Percentiles rank a stretch among this genome's conserved stretches.
Conservation (phyloP, 2,888 invertebrate species). For the Pterostichus niger region DNA sequence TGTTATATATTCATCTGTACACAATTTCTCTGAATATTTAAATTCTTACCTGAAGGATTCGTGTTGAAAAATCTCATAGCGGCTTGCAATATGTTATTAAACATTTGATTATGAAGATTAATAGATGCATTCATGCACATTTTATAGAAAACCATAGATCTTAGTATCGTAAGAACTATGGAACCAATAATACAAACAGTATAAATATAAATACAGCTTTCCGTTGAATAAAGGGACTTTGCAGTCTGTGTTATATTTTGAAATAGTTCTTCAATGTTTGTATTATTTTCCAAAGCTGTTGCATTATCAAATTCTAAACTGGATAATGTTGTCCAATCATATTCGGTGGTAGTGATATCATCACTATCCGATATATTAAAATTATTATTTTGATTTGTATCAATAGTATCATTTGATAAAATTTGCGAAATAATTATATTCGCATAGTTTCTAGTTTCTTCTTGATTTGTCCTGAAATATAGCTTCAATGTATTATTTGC, state of each 20-base stretch:
- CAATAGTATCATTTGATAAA: conserved; percentile 23
- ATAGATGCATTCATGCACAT: conserved; percentile 88
- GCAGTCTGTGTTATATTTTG: conserved; percentile 36
- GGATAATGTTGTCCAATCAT: background rate
- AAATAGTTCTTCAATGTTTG: conserved; percentile 19
- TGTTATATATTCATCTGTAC: no score
- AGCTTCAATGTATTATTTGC: no score
- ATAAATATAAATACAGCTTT: conserved; percentile 80
- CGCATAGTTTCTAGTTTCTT: conserved; percentile 72
- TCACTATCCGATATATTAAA: background rate
- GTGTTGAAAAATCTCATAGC: conserved; percentile 91
- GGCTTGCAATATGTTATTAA: conserved; percentile 85
- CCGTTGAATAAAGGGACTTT: conserved; percentile 51
- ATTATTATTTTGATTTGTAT: background rate
- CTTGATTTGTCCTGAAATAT: conserved; percentile 76
- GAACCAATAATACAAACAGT: conserved; percentile 80
- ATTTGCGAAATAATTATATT: conserved; percentile 17
- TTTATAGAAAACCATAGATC: conserved; percentile 86
- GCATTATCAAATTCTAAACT: background rate
- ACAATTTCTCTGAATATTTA: no score
- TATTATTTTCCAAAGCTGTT: conserved; percentile 7
- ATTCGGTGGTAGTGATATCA: background rate
- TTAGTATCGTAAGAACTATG: conserved; percentile 81
- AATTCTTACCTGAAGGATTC: conserved; percentile 85
- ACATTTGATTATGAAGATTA: conserved; percentile 88